Conservation (phyloP, 2,113 vertebrate genomes). For the Podiceps cristatus region DNA sequence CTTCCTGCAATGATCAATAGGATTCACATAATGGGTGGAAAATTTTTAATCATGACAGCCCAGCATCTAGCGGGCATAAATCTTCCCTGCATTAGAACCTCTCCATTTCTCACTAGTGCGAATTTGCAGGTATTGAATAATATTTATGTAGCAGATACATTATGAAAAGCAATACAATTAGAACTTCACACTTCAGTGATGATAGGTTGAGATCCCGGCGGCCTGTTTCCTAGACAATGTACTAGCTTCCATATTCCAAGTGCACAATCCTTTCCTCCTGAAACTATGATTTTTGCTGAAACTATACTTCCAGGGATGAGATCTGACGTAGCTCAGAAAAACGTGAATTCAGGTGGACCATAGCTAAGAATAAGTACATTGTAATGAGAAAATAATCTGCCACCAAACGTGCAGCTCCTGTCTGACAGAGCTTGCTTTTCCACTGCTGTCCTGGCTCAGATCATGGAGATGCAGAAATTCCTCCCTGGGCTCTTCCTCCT, state of each 20-base stretch:
- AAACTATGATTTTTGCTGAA: not conserved
- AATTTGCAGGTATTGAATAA: slow-evolving; percentile 65
- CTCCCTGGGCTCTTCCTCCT: not conserved
- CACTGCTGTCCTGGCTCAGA: not conserved
- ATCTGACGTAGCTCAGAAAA: not conserved
- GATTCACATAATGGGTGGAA: slow-evolving; percentile 79
- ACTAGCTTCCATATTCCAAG: not conserved
- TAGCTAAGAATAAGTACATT: not conserved
- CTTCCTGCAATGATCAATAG: slow-evolving; percentile 82
- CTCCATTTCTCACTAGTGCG: slow-evolving; percentile 61
- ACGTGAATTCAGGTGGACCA: accelerated
- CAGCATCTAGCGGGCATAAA: slow-evolving; percentile 73
- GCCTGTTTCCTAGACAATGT: slow-evolving; percentile 30
- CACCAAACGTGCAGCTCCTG: not conserved
- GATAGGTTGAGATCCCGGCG: slow-evolving; percentile 59
- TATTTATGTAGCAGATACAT: slow-evolving; percentile 62
- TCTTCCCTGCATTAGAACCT: slow-evolving; percentile 70
- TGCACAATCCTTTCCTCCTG: not conserved
- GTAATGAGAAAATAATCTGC: not conserved
- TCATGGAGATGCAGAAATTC: not conserved
- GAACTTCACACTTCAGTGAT: slow-evolving; percentile 61
- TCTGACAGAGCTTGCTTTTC: not conserved
- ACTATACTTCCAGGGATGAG: not conserved
- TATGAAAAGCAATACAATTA: slow-evolving; percentile 72
- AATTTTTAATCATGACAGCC: slow-evolving; percentile 80